Evolutionary conservation across 1,140 invertebrate genomes (phyloP).

Genomic region (Ceratina japonica): DNA sequence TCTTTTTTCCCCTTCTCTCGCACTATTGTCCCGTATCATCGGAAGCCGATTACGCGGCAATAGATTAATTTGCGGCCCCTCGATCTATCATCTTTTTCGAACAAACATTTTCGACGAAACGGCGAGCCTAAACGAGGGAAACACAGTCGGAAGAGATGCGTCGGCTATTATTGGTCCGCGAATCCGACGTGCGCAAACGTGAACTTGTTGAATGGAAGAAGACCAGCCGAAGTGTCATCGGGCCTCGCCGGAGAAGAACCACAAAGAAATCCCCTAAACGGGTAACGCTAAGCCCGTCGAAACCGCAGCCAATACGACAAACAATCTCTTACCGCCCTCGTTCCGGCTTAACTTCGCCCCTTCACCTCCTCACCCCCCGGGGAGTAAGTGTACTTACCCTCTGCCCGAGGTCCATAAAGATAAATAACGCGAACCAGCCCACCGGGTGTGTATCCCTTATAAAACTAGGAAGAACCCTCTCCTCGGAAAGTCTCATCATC

Average conservation of each 20-base stretch:
- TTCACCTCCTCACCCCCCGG: slow-evolving; percentile 48
- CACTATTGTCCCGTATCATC: slow-evolving; percentile 67
- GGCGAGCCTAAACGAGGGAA: background rate
- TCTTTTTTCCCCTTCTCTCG: slow-evolving; percentile 58
- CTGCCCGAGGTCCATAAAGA: slow-evolving; percentile 79
- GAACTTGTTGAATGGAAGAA: slow-evolving; percentile 54
- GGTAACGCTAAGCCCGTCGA: slow-evolving; percentile 66
- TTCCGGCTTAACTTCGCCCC: slow-evolving; percentile 71
- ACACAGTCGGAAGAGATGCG: too few species aligned
- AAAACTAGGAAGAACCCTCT: slow-evolving; percentile 46
- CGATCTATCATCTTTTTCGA: background rate
- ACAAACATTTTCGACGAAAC: too few species aligned
- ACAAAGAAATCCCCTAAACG: slow-evolving; percentile 61
- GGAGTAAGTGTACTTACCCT: slow-evolving; percentile 79
- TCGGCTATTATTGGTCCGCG: background rate
- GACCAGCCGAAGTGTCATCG: slow-evolving; percentile 9
- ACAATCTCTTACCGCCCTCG: slow-evolving; percentile 77
- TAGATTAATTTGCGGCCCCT: slow-evolving; percentile 75
- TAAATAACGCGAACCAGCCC: slow-evolving; percentile 76
- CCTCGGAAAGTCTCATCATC: slow-evolving; percentile 49
- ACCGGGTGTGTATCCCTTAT: slow-evolving; percentile 52
- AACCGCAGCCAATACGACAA: slow-evolving; percentile 76
- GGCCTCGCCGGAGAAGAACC: slow-evolving; percentile 22
- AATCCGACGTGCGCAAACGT: background rate
- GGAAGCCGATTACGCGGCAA: slow-evolving; percentile 76